These are phyloP conservation scores for Marasmarcha lunaedactyla DNA, from an alignment of 2,888 invertebrate genomes.

Conservation along the genomic window DNA sequence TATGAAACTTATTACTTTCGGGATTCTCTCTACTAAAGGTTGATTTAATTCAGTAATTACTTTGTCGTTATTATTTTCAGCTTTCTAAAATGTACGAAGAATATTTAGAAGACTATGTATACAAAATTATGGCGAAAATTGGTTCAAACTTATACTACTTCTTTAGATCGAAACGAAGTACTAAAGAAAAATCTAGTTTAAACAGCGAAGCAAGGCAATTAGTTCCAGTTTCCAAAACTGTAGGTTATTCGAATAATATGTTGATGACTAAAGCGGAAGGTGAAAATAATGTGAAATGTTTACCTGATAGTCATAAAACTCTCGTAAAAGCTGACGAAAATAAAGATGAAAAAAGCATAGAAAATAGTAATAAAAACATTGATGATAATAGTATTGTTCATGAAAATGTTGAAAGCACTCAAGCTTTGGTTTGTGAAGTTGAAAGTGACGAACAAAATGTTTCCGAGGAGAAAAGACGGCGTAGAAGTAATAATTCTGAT, in stretches of 20 bases:
- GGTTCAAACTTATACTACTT: conserved; percentile 35
- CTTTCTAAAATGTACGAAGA: conserved; percentile 82
- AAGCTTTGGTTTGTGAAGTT: conserved; percentile 4
- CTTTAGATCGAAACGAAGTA: conserved; percentile 26
- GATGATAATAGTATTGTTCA: neutral
- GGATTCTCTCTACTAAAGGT: too few relatives aligned
- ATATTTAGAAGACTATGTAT: conserved; percentile 74
- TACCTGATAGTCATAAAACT: neutral
- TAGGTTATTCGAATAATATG: conserved; percentile 12
- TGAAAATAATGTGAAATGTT: conserved; percentile 16
- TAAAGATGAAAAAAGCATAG: neutral
- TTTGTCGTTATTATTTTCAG: conserved; percentile 61
- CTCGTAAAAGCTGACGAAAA: neutral
- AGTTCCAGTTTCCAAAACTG: conserved; percentile 9
- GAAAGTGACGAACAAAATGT: conserved; percentile 12
- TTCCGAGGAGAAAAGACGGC: conserved; percentile 15
- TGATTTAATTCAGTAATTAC: too few relatives aligned
- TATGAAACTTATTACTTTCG: too few relatives aligned
- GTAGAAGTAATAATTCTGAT: too few relatives aligned
- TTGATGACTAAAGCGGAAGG: conserved; percentile 5
- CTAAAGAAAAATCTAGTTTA: conserved; percentile 12
- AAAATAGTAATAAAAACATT: neutral
- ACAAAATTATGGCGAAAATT: conserved; percentile 53
- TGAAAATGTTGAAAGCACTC: conserved; percentile 6
- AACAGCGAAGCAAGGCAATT: too few relatives aligned